Base-by-base conservation (phyloP, 2,888 invertebrate genomes). In the Oligia strigilis region DNA sequence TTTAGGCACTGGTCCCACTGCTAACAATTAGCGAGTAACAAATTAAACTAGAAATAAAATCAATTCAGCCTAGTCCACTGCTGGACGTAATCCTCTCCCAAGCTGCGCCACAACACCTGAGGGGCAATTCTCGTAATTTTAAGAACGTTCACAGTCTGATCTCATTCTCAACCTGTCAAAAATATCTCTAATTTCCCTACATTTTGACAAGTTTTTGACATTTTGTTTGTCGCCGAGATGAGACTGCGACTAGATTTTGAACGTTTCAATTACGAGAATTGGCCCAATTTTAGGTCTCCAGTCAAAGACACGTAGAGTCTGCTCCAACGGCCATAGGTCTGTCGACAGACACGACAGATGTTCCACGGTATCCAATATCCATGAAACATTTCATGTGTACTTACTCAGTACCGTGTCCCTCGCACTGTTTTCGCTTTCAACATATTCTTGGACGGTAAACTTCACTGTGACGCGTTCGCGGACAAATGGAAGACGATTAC, bases 1-100 rank as follows among this genome's bases (percentile, higher is more conserved):
- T 40, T 70, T 23, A n/a, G n/a, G 46, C 23, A 58, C 19, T 64
- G 55, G 62, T 80, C 23, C 6, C 40, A 58, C 5, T 77, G 58
- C 4, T 11, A 2, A 9, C 17, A 46, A 40, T 40, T 40, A 69
- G 62, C 69, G 67, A 64, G 43, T 17, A 29, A 40, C 3, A 11
- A 29, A 0, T 66, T 36, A 2, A 55, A 29, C 14, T 14, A 17
- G 4, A 64, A 36, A 40, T 36, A n/a, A 49, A 40, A 23, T 29
- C 2, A 55, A 29, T 6, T 46, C 0, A 17, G 5, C 29, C 4
- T 29, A 46, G 29, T 60, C 17, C 36, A 13, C 3, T 29, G 2
- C 43, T 60, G 8, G 23, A n/a, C 8, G 0, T 14, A 13, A 17
- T 9, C 2, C 1, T n/a, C 1, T 11, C 6, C 23, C 14, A 55